These are phyloP conservation scores for Limnephilus auricula DNA, from an alignment of 2,888 invertebrate genomes.

Conservation along the genomic window DNA sequence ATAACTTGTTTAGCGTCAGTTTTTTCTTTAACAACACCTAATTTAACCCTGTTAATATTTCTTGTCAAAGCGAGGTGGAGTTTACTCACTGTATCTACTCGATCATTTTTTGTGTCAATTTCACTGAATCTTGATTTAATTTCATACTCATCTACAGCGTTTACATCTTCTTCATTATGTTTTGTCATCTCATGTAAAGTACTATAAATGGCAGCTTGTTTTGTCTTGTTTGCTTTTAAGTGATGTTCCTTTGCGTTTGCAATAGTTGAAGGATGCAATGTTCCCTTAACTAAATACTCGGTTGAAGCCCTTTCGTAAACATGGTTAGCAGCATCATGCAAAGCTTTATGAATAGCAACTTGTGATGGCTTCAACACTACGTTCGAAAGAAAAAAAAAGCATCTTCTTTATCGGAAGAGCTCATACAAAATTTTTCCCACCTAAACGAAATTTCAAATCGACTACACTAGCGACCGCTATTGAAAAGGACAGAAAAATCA, in stretches of 20 bases:
- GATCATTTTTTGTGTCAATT: not conserved
- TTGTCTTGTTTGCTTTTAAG: not conserved
- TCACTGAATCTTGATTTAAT: not conserved
- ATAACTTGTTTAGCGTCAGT: not conserved
- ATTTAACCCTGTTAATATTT: not conserved
- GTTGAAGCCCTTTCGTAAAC: not conserved
- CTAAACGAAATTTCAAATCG: too few species aligned
- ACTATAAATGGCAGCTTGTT: not conserved
- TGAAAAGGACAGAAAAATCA: too few species aligned
- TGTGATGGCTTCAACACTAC: too few species aligned
- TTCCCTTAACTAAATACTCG: not conserved
- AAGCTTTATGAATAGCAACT: slow-evolving; percentile 13
- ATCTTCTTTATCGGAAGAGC: too few species aligned
- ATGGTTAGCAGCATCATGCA: not conserved
- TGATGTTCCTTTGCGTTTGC: not conserved
- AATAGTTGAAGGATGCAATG: not conserved
- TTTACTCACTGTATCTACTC: not conserved
- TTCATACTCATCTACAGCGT: not conserved
- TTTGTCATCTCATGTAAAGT: not conserved
- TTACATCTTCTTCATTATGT: not conserved
- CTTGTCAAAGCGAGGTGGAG: not conserved
- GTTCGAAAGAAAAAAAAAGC: too few species aligned
- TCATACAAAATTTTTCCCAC: too few species aligned
- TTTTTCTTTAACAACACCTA: not conserved
- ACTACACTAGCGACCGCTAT: too few species aligned